Conservation (phyloP, 2,888 invertebrate species). For the Volucella inflata region DNA sequence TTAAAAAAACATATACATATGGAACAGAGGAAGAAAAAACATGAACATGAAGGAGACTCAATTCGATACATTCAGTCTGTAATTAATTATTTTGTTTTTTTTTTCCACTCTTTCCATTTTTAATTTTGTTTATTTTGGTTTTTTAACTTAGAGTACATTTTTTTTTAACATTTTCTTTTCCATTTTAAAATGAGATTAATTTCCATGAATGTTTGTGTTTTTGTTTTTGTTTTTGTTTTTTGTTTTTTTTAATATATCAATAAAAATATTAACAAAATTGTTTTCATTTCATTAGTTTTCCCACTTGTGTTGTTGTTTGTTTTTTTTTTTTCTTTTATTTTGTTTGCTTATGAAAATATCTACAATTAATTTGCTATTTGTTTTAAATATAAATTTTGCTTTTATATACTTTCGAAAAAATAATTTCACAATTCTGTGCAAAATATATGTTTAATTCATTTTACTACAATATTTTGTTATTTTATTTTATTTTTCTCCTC, state of each 20-base stretch:
- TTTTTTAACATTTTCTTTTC: constrained; percentile 10
- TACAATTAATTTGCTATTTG: constrained; percentile 67
- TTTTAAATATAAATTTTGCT: constrained; percentile 21
- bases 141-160: constrained; percentile 9
- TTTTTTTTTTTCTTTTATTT: not conserved
- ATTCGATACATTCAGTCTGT: constrained; percentile 58
- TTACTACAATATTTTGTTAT: constrained; percentile 36
- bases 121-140: constrained; percentile 7
- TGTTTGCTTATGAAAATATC: constrained; percentile 62
- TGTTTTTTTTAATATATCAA: constrained; percentile 29
- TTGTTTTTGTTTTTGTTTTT: not conserved
- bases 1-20: constrained; percentile 9
- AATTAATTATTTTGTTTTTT: not conserved
- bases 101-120: not conserved
- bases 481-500: constrained; percentile 7
- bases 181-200: constrained; percentile 30
- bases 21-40: constrained; percentile 55
- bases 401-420: constrained; percentile 17
- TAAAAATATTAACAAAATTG: constrained; percentile 56
- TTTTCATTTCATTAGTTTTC: not conserved
- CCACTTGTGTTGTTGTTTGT: constrained; percentile 14
- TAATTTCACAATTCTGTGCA: constrained; percentile 25
- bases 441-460: constrained; percentile 39
- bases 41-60: constrained; percentile 43
- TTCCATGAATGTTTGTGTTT: constrained; percentile 6